These are phyloP conservation scores for Tholera decimalis DNA, from an alignment of 2,888 invertebrate genomes.

Conservation along the genomic window DNA sequence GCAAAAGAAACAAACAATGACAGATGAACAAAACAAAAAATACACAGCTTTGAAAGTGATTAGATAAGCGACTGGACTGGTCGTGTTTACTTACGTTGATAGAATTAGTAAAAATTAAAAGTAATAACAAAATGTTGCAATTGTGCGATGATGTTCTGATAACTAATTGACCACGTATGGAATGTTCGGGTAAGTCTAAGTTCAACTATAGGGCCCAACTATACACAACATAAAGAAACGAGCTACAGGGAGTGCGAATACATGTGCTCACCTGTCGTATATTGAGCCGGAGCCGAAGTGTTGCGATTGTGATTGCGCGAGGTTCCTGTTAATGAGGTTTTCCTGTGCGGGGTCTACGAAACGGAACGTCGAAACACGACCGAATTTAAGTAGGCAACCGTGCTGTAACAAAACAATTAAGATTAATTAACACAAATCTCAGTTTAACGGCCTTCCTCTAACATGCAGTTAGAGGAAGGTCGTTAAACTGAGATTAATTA, in stretches of 20 bases:
- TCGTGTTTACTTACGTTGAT: slow-evolving; percentile 67
- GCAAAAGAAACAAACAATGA: slow-evolving; percentile 87
- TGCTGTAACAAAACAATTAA: slow-evolving; percentile 89
- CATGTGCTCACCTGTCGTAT: slow-evolving; percentile 94
- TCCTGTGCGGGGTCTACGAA: slow-evolving; percentile 96
- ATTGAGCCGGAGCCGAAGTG: slow-evolving; percentile 94
- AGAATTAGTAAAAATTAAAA: slow-evolving; percentile 72
- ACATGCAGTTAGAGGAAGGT: too few relatives aligned
- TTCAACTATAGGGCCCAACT: slow-evolving; percentile 72
- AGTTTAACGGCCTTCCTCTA: slow-evolving; percentile 8
- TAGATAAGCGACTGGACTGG: slow-evolving; percentile 78
- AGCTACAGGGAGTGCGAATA: slow-evolving; percentile 39
- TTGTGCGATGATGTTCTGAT: slow-evolving; percentile 69
- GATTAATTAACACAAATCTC: slow-evolving; percentile 37
- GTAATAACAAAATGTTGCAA: slow-evolving; percentile 73
- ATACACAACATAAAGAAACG: slow-evolving; percentile 75
- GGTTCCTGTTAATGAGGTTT: slow-evolving; percentile 94
- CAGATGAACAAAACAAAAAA: slow-evolving; percentile 80
- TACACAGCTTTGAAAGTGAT: slow-evolving; percentile 74
- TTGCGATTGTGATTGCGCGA: slow-evolving; percentile 94
- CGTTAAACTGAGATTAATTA: background rate
- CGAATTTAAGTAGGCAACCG: slow-evolving; percentile 96
- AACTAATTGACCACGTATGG: slow-evolving; percentile 57
- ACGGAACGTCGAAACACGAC: slow-evolving; percentile 96
- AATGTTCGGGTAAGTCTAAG: slow-evolving; percentile 64